A percentile compares a stretch with the other conserved stretches of the same genome.
Evolutionary conservation across 92 coral and sea anemone species (phyloP).

Genomic region (Palythoa grandiflora): DNA sequence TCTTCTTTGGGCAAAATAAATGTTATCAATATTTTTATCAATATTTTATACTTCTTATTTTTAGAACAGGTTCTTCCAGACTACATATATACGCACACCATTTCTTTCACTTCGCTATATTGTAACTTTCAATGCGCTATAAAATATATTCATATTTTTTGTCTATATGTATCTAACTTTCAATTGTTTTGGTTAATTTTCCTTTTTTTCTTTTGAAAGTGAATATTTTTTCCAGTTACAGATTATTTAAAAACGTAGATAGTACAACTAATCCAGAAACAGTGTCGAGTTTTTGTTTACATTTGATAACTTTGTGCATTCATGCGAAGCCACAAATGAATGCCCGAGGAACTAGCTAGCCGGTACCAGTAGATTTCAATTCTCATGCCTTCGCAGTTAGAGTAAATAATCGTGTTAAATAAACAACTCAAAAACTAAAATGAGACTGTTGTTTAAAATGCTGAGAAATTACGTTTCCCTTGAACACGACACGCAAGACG

Average conservation of each 20-base stretch:
- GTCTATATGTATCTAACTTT: no score
- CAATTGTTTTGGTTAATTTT: no score
- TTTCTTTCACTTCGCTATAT: no score
- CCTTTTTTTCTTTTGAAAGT: no score
- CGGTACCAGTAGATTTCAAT: background rate
- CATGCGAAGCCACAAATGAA: constrained; percentile 25
- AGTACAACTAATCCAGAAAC: no score
- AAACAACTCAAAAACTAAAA: background rate
- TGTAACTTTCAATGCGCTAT: no score
- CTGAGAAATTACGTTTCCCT: background rate
- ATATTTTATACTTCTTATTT: constrained; percentile 21
- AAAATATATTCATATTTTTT: no score
- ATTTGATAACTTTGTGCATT: constrained; percentile 1
- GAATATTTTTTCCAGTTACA: no score
- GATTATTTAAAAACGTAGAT: no score
- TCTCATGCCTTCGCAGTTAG: background rate
- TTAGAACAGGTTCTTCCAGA: background rate
- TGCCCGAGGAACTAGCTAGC: background rate
- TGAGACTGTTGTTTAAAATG: background rate
- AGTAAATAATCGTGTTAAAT: background rate
- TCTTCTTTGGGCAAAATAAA: background rate
- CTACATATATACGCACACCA: no score
- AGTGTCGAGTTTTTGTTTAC: constrained; percentile 12
- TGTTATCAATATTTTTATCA: constrained; percentile 32
- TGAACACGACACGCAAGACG: background rate